Conservation (phyloP, 1,140 invertebrate species). For the Cydia strobilella region DNA sequence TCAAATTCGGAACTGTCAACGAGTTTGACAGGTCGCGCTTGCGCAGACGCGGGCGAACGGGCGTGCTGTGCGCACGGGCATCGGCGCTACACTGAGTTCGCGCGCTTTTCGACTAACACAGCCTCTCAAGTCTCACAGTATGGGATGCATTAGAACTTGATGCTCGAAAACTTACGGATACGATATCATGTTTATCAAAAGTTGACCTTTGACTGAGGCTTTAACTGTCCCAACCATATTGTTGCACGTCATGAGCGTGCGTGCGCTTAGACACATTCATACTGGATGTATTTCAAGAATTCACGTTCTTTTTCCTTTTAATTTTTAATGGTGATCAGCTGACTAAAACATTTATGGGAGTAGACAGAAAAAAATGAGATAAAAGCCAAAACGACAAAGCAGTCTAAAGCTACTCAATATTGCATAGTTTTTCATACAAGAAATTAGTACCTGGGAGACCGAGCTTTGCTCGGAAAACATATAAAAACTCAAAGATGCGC, state of each 20-base stretch:
- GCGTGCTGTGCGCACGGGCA: slow-evolving; percentile 72
- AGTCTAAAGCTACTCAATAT: too few species aligned
- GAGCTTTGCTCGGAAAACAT: too few species aligned
- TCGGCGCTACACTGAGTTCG: slow-evolving; percentile 75
- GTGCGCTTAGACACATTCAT: not conserved
- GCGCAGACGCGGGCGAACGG: slow-evolving; percentile 62
- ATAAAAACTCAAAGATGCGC: too few species aligned
- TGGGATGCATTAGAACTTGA: slow-evolving; percentile 62
- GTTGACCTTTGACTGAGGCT: slow-evolving; percentile 17
- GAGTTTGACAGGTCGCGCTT: slow-evolving; percentile 56
- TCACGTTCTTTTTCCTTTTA: too few species aligned
- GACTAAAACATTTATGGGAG: too few species aligned
- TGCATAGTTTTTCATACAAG: too few species aligned
- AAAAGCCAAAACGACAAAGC: too few species aligned
- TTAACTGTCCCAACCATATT: not conserved
- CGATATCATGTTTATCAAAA: slow-evolving; percentile 8
- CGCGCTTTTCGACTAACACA: slow-evolving; percentile 74
- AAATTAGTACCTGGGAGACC: too few species aligned
- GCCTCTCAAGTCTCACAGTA: slow-evolving; percentile 55
- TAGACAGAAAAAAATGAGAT: too few species aligned
- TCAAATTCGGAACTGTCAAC: slow-evolving; percentile 58
- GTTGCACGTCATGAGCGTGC: not conserved
- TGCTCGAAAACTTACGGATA: slow-evolving; percentile 54
- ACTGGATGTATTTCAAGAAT: not conserved
- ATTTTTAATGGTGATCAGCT: too few species aligned